phyloP scores from a whole-genome alignment of 2,888 invertebrate species.

The Nemapogon koenigi region DNA sequence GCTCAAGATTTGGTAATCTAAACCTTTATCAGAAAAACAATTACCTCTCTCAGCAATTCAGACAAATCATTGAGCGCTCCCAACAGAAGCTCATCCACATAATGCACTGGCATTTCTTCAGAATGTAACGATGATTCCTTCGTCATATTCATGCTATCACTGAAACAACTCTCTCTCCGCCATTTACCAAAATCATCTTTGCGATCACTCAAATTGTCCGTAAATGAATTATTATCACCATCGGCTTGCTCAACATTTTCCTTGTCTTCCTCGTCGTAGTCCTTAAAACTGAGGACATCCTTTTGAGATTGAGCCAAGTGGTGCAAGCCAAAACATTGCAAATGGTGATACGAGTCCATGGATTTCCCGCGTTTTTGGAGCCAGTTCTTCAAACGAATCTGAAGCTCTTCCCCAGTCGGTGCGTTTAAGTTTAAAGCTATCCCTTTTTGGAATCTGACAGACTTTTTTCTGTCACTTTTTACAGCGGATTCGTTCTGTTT shows the following conservation, averaged over 20 bases:
- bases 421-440: conserved; percentile 34
- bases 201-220: conserved; percentile 34
- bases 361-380: conserved; percentile 55
- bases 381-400: conserved; percentile 52
- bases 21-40: no score
- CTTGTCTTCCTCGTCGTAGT: conserved; percentile 52
- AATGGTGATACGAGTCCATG: conserved; percentile 50
- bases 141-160: conserved; percentile 34
- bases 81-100: conserved; percentile 35
- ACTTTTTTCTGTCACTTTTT: conserved; percentile 45
- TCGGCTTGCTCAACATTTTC: conserved; percentile 52
- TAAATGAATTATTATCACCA: conserved; percentile 42
- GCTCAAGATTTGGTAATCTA: no score
- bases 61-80: conserved; percentile 60
- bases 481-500: conserved; percentile 38
- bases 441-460: conserved; percentile 44
- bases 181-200: conserved; percentile 26
- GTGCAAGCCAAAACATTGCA: conserved; percentile 59
- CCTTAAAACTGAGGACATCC: conserved; percentile 20
- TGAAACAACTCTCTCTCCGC: conserved; percentile 33
- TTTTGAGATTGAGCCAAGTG: conserved; percentile 24
- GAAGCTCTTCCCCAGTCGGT: conserved; percentile 43
- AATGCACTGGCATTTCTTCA: conserved; percentile 21
- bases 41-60: conserved; percentile 57
- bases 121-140: conserved; percentile 29